These are phyloP conservation scores for Eremophila alpestris DNA, from an alignment of 2,797 vertebrate species.

Conservation along the genomic window DNA sequence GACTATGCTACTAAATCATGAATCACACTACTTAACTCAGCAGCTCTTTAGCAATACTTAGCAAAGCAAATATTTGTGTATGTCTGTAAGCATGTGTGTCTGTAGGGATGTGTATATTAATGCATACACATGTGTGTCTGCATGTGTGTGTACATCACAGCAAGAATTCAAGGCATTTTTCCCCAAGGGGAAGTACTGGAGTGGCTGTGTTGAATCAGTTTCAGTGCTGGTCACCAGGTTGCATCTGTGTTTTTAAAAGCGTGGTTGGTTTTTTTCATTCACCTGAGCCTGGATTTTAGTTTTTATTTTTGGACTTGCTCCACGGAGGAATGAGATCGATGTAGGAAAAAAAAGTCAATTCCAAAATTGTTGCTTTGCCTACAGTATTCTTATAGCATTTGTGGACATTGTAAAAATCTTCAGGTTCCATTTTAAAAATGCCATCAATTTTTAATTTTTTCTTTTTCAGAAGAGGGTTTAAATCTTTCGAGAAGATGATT, in stretches of 20 bases:
- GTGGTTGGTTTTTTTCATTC: not conserved
- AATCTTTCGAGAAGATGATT: constrained; percentile 70
- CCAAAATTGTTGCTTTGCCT: constrained; percentile 53
- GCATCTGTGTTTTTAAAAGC: not conserved
- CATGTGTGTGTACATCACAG: not conserved
- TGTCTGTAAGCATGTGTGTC: not conserved
- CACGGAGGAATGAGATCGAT: not conserved
- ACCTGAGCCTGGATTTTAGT: not conserved
- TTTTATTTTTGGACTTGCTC: constrained; percentile 8
- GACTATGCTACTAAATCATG: not conserved
- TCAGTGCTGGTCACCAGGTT: not conserved
- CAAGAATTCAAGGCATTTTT: not conserved
- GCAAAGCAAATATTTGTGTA: not conserved
- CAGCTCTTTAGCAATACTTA: not conserved
- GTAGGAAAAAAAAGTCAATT: constrained; percentile 20
- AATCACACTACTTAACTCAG: not conserved
- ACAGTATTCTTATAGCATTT: constrained; percentile 36
- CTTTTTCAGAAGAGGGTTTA: constrained; percentile 67
- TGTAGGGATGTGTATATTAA: not conserved
- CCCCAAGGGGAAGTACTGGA: not conserved
- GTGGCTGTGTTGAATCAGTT: not conserved
- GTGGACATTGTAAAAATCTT: constrained; percentile 65
- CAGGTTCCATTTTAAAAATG: constrained; percentile 66
- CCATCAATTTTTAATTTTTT: constrained; percentile 41
- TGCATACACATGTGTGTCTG: not conserved